Percentiles rank a stretch among this genome's conserved stretches.
phyloP scores from a whole-genome alignment of 2,113 vertebrate species.

The Phoenicopterus ruber region DNA sequence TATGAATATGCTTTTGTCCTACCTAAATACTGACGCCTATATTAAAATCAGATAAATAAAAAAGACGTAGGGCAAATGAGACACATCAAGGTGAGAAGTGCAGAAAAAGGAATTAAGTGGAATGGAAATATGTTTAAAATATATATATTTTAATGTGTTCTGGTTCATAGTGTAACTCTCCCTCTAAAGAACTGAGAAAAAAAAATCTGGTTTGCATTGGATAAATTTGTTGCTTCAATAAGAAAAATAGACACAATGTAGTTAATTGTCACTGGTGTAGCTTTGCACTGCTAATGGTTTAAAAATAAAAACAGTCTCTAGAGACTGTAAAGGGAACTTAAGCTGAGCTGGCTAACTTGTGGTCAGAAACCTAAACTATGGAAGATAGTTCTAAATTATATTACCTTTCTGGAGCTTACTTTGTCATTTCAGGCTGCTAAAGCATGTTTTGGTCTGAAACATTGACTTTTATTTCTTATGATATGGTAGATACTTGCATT shows the following conservation, averaged over 20 bases:
- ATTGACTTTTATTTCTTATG: background rate
- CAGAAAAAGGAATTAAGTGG: background rate
- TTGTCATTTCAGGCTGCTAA: background rate
- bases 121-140: background rate
- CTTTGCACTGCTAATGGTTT: background rate
- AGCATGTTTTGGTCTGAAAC: background rate
- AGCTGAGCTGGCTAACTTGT: accelerated
- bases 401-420: background rate
- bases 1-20: background rate
- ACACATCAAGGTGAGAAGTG: background rate
- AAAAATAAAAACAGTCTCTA: background rate
- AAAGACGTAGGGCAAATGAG: background rate
- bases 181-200: background rate
- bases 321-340: background rate
- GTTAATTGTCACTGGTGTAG: background rate
- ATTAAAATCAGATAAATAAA: background rate
- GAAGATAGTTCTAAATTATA: background rate
- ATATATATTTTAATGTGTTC: background rate
- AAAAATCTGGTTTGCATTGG: background rate
- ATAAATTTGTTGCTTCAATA: background rate
- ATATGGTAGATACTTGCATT: background rate
- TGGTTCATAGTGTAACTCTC: background rate
- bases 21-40: background rate
- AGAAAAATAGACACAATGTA: background rate
- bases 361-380: background rate